phyloP scores from a whole-genome alignment of 2,797 vertebrate genomes.

The Thunnus albacares region DNA sequence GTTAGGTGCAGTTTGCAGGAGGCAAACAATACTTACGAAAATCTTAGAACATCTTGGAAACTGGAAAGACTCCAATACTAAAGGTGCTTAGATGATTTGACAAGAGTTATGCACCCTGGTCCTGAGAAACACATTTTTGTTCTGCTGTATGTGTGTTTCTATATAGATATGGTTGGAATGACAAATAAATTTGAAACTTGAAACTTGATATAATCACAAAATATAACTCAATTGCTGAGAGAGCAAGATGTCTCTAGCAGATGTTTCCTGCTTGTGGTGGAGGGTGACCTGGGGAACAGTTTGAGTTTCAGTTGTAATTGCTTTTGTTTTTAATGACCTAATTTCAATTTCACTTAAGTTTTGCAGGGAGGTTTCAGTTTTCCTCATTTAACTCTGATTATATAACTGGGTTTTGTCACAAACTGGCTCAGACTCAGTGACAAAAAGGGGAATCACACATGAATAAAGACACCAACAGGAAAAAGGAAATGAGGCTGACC shows the following conservation, averaged over 20 bases:
- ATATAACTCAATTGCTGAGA: neutral
- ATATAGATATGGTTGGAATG: too few species aligned
- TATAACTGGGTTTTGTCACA: neutral
- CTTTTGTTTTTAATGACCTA: neutral
- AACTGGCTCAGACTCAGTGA: neutral
- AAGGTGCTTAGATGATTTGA: slow-evolving; percentile 7
- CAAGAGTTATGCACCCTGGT: neutral
- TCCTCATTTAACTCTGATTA: too few species aligned
- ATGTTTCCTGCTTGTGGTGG: slow-evolving; percentile 9
- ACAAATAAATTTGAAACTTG: too few species aligned
- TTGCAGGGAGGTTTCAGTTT: neutral
- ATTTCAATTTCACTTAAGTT: neutral
- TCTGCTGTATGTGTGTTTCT: too few species aligned
- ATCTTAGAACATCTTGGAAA: too few species aligned
- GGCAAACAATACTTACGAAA: too few species aligned
- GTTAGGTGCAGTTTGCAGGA: neutral
- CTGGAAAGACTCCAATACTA: too few species aligned
- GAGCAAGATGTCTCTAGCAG: neutral
- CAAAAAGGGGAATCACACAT: too few species aligned
- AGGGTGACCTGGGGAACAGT: neutral
- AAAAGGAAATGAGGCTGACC: too few species aligned
- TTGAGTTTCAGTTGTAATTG: neutral
- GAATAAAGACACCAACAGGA: neutral
- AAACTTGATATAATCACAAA: neutral
- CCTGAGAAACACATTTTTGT: too few species aligned